phyloP scores from a whole-genome alignment of 2,888 invertebrate genomes.

The Troides oblongomaculatus region DNA sequence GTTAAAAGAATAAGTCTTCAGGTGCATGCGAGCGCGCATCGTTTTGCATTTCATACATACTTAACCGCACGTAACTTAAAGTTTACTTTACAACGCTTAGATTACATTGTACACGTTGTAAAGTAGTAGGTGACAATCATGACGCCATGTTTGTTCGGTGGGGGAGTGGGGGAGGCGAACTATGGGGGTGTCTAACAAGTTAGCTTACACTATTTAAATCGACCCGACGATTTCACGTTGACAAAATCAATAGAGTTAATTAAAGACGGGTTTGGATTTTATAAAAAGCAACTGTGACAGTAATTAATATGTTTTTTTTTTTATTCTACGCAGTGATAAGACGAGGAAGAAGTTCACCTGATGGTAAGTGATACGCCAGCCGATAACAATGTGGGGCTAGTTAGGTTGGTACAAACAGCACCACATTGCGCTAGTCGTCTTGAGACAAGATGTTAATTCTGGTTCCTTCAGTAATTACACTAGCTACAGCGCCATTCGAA shows the following conservation, averaged over 20 bases:
- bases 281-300: background rate
- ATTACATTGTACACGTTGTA: conserved; percentile 40
- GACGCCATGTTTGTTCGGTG: conserved; percentile 77
- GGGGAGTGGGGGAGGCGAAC: conserved; percentile 49
- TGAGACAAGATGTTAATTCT: too few relatives aligned
- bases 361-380: too few relatives aligned
- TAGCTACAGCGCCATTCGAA: too few relatives aligned
- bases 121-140: conserved; percentile 72
- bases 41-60: conserved; percentile 32
- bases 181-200: conserved; percentile 72
- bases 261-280: conserved; percentile 41
- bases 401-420: too few relatives aligned
- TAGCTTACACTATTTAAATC: conserved; percentile 74
- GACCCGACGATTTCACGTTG: conserved; percentile 60
- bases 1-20: conserved; percentile 68
- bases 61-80: conserved; percentile 42
- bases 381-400: too few relatives aligned
- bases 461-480: too few relatives aligned
- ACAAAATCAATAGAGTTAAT: conserved; percentile 64
- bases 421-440: too few relatives aligned
- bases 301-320: too few relatives aligned
- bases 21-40: conserved; percentile 43
- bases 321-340: too few relatives aligned
- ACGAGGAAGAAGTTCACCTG: too few relatives aligned
- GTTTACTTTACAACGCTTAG: conserved; percentile 32